Evolutionary conservation across 1,140 invertebrate species (phyloP).

Genomic region (Oncopodura yosiiana): DNA sequence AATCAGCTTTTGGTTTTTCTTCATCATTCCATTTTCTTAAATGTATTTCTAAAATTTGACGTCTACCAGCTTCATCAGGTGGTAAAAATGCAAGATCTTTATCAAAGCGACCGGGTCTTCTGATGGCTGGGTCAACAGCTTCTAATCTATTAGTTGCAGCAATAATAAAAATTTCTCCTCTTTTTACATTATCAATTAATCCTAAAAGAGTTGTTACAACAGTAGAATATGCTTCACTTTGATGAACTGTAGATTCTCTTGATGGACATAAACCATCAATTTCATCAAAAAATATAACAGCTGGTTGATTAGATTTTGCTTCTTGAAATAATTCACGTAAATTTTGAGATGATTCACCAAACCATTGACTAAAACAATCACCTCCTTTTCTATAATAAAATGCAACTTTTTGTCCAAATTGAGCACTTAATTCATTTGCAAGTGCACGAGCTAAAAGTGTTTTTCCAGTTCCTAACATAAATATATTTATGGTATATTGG

Average conservation of each 20-base stretch:
- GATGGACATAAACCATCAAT: constrained; percentile 9
- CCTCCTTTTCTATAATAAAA: constrained; percentile 52
- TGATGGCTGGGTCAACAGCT: neutral
- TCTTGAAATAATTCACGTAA: constrained; percentile 49
- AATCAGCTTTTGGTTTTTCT: neutral
- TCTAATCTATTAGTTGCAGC: constrained; percentile 36
- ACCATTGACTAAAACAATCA: constrained; percentile 51
- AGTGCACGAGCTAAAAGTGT: constrained; percentile 55
- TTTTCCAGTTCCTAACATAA: no score
- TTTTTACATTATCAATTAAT: constrained; percentile 39
- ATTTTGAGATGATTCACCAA: constrained; percentile 36
- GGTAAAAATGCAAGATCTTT: neutral
- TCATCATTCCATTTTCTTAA: neutral
- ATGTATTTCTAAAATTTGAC: constrained; percentile 4
- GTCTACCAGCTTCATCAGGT: neutral
- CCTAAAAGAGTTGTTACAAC: constrained; percentile 38
- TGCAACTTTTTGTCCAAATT: constrained; percentile 39
- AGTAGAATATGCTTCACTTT: neutral
- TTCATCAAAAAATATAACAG: constrained; percentile 3
- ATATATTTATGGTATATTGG: no score
- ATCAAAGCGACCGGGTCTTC: constrained; percentile 3
- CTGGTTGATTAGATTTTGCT: constrained; percentile 33
- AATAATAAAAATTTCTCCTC: constrained; percentile 32
- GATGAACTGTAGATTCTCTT: neutral
- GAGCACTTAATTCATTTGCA: constrained; percentile 42